Conservation (phyloP, 2,888 invertebrate species). For the Meloe dianella region DNA sequence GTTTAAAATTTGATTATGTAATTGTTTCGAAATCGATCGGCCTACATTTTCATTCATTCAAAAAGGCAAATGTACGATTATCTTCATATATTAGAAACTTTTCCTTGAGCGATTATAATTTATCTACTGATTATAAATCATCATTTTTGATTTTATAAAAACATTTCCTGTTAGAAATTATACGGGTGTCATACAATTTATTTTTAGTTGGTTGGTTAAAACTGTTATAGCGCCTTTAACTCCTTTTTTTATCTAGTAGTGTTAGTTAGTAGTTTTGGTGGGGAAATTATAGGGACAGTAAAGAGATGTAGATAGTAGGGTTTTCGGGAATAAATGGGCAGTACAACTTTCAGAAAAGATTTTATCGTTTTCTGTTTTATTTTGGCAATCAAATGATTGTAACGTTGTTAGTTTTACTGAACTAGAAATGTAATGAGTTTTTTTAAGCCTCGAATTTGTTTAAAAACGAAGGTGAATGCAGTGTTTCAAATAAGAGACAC, state of each 20-base stretch:
- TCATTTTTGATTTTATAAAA: neutral
- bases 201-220: neutral
- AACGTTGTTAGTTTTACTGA: too few relatives aligned
- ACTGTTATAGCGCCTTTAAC: neutral
- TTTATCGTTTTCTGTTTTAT: neutral
- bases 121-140: neutral
- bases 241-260: too few relatives aligned
- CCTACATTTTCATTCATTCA: conserved; percentile 1
- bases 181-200: neutral
- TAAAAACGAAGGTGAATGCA: too few relatives aligned
- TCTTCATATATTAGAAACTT: neutral
- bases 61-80: conserved; percentile 7
- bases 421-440: too few relatives aligned
- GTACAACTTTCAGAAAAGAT: neutral
- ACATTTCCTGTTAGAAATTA: neutral
- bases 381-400: neutral
- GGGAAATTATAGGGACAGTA: too few relatives aligned
- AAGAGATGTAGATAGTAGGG: neutral
- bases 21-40: neutral
- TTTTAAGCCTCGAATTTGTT: too few relatives aligned
- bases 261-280: too few relatives aligned
- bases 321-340: neutral
- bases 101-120: neutral
- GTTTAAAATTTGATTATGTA: conserved; percentile 3
- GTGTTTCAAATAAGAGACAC: too few relatives aligned